Evolutionary conservation across 1,140 invertebrate species (phyloP), one percentile per base, ranked within the genome.

Genomic region (Chrysoperla carnea): DNA sequence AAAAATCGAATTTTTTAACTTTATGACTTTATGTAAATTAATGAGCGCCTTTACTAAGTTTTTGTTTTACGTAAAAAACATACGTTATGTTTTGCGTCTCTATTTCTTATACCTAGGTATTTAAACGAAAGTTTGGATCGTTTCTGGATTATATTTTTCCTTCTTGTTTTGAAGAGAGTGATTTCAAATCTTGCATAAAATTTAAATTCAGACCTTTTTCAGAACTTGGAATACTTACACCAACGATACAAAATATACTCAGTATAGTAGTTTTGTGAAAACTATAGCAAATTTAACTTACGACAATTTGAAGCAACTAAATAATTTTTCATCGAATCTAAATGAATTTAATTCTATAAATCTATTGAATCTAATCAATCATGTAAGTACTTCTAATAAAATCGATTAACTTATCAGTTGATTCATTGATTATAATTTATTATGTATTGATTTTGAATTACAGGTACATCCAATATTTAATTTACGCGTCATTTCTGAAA

Each of bases 261-360:
- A 71, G 44, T 69, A 72, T 44, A 41, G 49, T 12, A 52, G 57
- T 4, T 73, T 73, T 53, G 51, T 73, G 0, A 46, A 52, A 36
- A 52, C 50, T 6, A 60, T 73, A 1, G 56, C 65, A 3, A 72
- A 70, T 47, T 51, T 64, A 1, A 63, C 66, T 4, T 60, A 70
- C 38, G 50, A 58, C 27, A 60, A 62, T 29, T 52, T 73, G 12
- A 29, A 61, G 9, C 50, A 43, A 0, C 66, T 70, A 42, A 46
- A 57, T 40, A 53, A 60, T 36, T 73, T 62, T 47, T 46, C 50
- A 14, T 52, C 64, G 17, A 66, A 72, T 46, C 29, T 23, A 7
- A 52, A 36, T 23, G 2, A 23, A 12, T 48, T 73, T 14, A 55
- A 51, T 4, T 50, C 64, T 28, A 53, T 72, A 0, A 58, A 74